These are phyloP conservation scores for Scartelaos histophorus DNA, from an alignment of 2,113 vertebrate species.

Conservation along the genomic window DNA sequence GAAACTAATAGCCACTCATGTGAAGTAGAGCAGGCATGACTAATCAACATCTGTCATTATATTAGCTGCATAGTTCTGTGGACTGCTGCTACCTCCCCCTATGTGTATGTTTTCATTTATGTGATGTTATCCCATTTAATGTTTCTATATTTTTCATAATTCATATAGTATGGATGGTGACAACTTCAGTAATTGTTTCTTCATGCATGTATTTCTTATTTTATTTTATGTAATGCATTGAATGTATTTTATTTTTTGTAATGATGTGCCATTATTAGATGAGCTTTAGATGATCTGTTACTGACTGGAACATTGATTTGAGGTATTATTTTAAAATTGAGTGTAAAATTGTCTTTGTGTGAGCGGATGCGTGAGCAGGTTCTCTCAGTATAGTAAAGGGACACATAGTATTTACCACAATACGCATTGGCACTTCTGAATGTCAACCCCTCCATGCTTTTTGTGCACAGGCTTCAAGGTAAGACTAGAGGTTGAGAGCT, in stretches of 20 bases:
- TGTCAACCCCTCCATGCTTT: conserved; percentile 58
- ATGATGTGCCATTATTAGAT: neutral
- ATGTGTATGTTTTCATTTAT: conserved; percentile 25
- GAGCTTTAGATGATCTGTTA: conserved; percentile 10
- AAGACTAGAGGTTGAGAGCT: conserved; percentile 36
- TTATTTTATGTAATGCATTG: neutral
- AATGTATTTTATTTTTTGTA: conserved; percentile 19
- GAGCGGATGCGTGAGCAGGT: conserved; percentile 18
- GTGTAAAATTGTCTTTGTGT: conserved; percentile 19
- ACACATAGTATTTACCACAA: conserved; percentile 57
- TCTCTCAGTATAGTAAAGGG: conserved; percentile 34
- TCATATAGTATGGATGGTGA: conserved; percentile 27
- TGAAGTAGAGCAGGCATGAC: conserved; percentile 78
- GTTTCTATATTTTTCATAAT: conserved; percentile 13
- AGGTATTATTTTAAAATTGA: conserved; percentile 28
- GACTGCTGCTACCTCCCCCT: conserved; percentile 41
- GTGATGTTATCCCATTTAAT: conserved; percentile 13
- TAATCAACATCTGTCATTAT: conserved; percentile 71
- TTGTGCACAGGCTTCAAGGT: conserved; percentile 43
- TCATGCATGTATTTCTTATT: conserved; percentile 38
- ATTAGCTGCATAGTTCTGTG: conserved; percentile 55
- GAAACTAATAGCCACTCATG: conserved; percentile 68
- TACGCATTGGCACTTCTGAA: conserved; percentile 59
- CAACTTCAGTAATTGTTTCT: conserved; percentile 16
- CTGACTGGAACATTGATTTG: conserved; percentile 15